Evolutionary conservation across 2,797 vertebrate species (phyloP), one percentile per base, ranked within the genome.

Genomic region (Sebastolobus altivelis): DNA sequence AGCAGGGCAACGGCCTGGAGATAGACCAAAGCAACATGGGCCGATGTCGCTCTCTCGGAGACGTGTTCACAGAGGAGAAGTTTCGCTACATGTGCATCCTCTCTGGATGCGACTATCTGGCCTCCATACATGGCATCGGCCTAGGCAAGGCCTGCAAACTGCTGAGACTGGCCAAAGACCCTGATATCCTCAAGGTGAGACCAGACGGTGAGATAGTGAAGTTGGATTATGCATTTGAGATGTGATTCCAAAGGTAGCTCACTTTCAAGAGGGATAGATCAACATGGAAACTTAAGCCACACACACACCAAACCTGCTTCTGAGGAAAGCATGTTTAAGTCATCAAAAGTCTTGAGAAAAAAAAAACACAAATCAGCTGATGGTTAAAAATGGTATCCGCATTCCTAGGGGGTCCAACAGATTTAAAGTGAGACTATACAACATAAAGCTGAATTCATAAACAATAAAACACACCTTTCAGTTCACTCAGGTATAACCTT

Each of bases 81-180:
- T 99, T 99, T 76, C 97, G 98, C 14, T 94, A 99, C 71, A 99
- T 99, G 99, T 99, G 99, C 88, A 99, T 99, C 89, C 96, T 99
- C 11, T 97, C 98, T 0, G 99, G 99, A 69, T 99, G 99, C 16
- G 98, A 99, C 90, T 99, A 99, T 61, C 96, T 99, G 22, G 11
- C 98, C 0, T 99, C 99, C 0, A 93, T 99, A 73, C 95, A 98
- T 7, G 99, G 99, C 46, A 98, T 99, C 4, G 99, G 99, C 8
- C 93, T 99, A 74, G 97, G 96, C n/a, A 99, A 99, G 90, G 97
- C 99, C 0, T 98, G 98, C 94, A 99, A 97, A 82, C 95, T 99
- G 20, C 87, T 99, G 10, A 95, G 94, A 68, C 88, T 98, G 13
- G 96, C 99, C 66, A 98, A 95, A 86, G 99, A 99, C 87, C 98